These are phyloP conservation scores for Murina feae DNA, from an alignment of 2,113 vertebrate genomes.

Conservation along the genomic window DNA sequence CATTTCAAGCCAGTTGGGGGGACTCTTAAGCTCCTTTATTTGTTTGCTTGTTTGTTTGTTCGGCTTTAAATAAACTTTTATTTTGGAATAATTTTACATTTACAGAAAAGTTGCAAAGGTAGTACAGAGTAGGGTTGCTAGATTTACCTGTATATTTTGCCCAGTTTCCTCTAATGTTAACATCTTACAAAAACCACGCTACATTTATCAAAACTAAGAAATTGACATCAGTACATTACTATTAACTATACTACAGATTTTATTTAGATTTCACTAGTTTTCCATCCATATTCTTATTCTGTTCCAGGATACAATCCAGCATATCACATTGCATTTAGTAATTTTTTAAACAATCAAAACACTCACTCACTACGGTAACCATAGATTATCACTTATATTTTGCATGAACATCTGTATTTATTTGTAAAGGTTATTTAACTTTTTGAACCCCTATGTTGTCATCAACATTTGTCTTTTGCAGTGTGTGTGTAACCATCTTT, in stretches of 20 bases:
- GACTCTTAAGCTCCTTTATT: neutral
- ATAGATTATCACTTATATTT: neutral
- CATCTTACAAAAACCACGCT: neutral
- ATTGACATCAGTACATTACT: neutral
- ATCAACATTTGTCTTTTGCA: neutral
- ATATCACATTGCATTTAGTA: neutral
- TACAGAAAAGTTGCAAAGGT: neutral
- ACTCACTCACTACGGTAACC: neutral
- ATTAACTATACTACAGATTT: neutral
- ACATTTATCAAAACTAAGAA: neutral
- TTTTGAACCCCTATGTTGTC: neutral
- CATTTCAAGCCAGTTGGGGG: neutral
- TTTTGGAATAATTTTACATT: neutral
- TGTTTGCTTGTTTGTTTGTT: conserved; percentile 11
- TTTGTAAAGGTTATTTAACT: neutral
- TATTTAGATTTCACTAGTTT: neutral
- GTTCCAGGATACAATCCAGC: neutral
- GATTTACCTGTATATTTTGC: neutral
- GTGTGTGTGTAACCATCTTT: neutral
- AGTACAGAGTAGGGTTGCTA: no score
- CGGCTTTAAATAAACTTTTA: neutral
- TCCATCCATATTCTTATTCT: neutral
- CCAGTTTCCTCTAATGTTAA: neutral
- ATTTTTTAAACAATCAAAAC: neutral
- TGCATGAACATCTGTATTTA: neutral